Conservation (phyloP, 2,888 invertebrate genomes). For the Tachystola acroxantha region DNA sequence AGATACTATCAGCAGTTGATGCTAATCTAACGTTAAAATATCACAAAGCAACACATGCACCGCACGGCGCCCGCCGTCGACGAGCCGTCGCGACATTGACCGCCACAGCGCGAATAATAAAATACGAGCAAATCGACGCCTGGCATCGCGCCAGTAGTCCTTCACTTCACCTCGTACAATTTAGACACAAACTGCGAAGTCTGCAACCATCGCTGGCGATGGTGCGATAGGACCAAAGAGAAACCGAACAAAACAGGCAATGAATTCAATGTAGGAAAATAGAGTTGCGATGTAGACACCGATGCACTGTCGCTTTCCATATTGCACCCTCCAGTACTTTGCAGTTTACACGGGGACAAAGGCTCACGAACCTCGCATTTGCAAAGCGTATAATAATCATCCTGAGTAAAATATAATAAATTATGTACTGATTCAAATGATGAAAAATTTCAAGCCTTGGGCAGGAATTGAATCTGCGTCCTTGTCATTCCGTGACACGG, state of each 20-base stretch:
- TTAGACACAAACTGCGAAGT: constrained; percentile 1
- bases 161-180: constrained; percentile 63
- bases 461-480: no score
- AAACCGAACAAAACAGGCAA: constrained; percentile 24
- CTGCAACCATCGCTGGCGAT: constrained; percentile 8
- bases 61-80: constrained; percentile 46
- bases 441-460: no score
- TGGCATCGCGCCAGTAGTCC: constrained; percentile 69
- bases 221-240: constrained; percentile 16
- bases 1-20: constrained; percentile 6
- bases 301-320: constrained; percentile 44
- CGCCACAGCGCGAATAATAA: constrained; percentile 72
- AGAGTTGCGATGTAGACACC: constrained; percentile 20
- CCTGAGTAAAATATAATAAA: no score
- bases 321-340: constrained; percentile 36
- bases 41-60: constrained; percentile 56
- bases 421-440: no score
- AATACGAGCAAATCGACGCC: constrained; percentile 53
- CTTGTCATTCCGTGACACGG: no score
- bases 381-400: neutral
- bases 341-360: constrained; percentile 24
- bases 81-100: constrained; percentile 71
- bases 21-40: constrained; percentile 27
- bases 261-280: constrained; percentile 19
- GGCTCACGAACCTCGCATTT: constrained; percentile 21